Conservation (phyloP, 2,797 vertebrate species). For the Moxostoma hubbsi region DNA sequence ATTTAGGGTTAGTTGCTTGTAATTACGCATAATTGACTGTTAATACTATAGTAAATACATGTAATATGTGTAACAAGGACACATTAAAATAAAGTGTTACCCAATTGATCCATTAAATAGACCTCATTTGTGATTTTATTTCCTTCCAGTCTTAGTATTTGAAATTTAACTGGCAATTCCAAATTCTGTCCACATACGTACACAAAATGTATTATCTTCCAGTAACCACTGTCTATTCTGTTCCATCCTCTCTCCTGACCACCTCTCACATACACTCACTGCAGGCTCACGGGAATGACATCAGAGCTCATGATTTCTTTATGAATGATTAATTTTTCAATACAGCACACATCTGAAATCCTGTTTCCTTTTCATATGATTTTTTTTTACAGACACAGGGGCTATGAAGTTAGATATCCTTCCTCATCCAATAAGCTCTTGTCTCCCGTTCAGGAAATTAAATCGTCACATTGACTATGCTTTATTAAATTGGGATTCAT, state of each 20-base stretch:
- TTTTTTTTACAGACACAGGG: slow-evolving; percentile 65
- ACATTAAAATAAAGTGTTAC: no score
- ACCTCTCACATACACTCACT: slow-evolving; percentile 29
- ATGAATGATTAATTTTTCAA: slow-evolving; percentile 74
- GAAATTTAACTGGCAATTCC: neutral
- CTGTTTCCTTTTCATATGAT: slow-evolving; percentile 61
- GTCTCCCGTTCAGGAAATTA: slow-evolving; percentile 80
- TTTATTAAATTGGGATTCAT: slow-evolving; percentile 68
- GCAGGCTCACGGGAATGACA: slow-evolving; percentile 59
- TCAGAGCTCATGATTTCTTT: slow-evolving; percentile 71
- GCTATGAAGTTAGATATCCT: slow-evolving; percentile 64
- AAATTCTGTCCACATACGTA: slow-evolving; percentile 2
- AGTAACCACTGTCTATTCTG: slow-evolving; percentile 35
- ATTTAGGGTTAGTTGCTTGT: no score
- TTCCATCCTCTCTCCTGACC: neutral
- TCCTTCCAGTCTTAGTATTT: slow-evolving; percentile 5
- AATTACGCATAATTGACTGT: no score
- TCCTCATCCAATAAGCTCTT: slow-evolving; percentile 75
- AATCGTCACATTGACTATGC: slow-evolving; percentile 70
- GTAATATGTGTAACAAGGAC: no score
- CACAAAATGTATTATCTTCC: slow-evolving; percentile 53
- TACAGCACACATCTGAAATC: slow-evolving; percentile 70
- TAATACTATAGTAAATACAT: no score
- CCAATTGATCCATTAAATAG: neutral
- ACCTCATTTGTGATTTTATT: slow-evolving; percentile 1